Evolutionary conservation across 2,888 invertebrate genomes (phyloP).

Genomic region (Coleophora deauratella): DNA sequence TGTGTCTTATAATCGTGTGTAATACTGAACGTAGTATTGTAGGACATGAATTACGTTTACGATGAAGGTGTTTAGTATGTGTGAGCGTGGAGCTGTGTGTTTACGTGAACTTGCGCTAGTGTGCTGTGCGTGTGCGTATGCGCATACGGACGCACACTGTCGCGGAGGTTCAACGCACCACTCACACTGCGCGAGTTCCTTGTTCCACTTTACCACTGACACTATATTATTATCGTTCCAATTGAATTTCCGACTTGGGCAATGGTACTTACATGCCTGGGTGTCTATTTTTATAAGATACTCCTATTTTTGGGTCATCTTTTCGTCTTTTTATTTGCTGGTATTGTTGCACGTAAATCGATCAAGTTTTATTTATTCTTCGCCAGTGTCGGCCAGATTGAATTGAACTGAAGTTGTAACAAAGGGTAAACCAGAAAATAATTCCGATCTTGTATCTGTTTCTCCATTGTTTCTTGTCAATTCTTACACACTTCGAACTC

Average conservation of each 20-base stretch:
- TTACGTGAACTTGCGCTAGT: constrained; percentile 1
- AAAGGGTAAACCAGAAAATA: too few species aligned
- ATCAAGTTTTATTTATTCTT: too few species aligned
- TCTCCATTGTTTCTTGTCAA: too few species aligned
- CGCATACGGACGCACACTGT: constrained; percentile 31
- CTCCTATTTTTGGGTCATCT: constrained; percentile 26
- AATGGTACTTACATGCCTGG: constrained; percentile 13
- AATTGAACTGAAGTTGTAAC: too few species aligned
- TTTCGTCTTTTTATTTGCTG: not conserved
- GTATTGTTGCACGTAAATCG: too few species aligned
- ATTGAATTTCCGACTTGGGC: constrained; percentile 52
- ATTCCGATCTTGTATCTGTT: too few species aligned
- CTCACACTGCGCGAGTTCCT: constrained; percentile 71
- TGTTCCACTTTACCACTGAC: constrained; percentile 72
- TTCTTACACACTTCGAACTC: too few species aligned
- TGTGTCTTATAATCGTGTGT: too few species aligned
- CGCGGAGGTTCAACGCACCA: constrained; percentile 67
- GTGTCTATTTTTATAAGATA: constrained; percentile 25
- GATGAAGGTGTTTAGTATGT: not conserved
- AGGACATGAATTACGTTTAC: not conserved
- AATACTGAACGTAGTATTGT: not conserved
- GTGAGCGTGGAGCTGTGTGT: not conserved
- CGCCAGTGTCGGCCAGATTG: too few species aligned
- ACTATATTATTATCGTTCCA: constrained; percentile 69
- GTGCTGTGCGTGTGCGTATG: constrained; percentile 23